These are phyloP conservation scores for Pristionchus mayeri DNA, from an alignment of 2,888 invertebrate genomes.

Conservation along the genomic window DNA sequence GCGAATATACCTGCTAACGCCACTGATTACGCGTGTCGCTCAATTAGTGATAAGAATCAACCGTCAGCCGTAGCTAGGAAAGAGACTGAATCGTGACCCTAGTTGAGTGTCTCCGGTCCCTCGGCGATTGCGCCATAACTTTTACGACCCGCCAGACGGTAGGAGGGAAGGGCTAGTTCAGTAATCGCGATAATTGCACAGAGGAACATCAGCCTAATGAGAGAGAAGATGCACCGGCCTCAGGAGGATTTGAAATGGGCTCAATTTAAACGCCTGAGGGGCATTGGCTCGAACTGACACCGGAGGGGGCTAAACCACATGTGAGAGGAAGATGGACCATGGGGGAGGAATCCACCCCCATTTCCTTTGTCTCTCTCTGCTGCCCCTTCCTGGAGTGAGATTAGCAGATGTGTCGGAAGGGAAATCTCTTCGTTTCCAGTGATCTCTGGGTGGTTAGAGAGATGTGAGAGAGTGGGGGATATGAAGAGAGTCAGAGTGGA, in stretches of 20 bases:
- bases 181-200: neutral
- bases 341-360: neutral
- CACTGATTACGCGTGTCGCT: too few relatives aligned
- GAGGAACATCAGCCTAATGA: neutral
- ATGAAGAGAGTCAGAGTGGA: neutral
- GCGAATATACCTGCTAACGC: too few relatives aligned
- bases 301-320: neutral
- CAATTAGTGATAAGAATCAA: too few relatives aligned
- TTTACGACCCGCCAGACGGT: constrained; percentile 28
- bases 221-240: neutral
- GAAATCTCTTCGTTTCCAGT: neutral
- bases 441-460: neutral
- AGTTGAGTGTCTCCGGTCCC: too few relatives aligned
- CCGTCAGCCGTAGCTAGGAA: too few relatives aligned
- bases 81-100: too few relatives aligned
- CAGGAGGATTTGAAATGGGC: neutral
- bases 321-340: neutral
- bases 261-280: constrained; percentile 11
- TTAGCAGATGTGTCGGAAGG: constrained; percentile 29
- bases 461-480: neutral
- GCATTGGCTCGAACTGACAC: constrained; percentile 6
- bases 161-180: neutral
- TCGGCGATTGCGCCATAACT: neutral
- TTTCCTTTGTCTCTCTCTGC: constrained; percentile 27
- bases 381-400: constrained; percentile 21